These are phyloP conservation scores for Apamea monoglypha DNA, from an alignment of 2,888 invertebrate genomes.

Conservation along the genomic window DNA sequence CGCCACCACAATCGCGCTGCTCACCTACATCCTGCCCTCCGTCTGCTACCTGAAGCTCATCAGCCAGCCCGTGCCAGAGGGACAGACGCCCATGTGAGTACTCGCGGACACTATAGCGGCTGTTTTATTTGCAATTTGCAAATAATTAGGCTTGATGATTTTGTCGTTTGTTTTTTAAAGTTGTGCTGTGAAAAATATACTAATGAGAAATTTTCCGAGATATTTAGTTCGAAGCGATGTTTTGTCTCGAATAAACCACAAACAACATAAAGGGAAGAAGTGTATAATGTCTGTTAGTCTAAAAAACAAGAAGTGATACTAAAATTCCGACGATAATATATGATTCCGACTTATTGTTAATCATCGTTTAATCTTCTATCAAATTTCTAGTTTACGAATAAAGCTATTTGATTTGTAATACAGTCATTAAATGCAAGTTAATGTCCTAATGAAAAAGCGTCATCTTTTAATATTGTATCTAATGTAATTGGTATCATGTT, in stretches of 20 bases:
- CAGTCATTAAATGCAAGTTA: not conserved
- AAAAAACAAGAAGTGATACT: not conserved
- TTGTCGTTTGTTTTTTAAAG: not conserved
- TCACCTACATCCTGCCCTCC: conserved; percentile 93
- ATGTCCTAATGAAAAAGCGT: not conserved
- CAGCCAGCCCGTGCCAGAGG: conserved; percentile 80
- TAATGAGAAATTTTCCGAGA: not conserved
- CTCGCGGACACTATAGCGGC: not conserved
- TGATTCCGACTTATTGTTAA: not conserved
- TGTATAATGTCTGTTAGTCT: not conserved
- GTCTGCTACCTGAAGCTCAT: conserved; percentile 92
- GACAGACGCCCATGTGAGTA: conserved; percentile 77
- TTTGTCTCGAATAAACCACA: not conserved
- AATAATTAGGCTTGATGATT: too few relatives aligned
- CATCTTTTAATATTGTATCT: not conserved
- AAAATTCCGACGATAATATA: not conserved
- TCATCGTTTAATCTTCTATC: conserved; percentile 6
- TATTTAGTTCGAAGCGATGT: not conserved
- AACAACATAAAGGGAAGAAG: not conserved
- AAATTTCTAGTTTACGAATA: not conserved
- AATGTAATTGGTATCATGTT: not conserved
- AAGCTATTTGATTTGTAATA: conserved; percentile 5
- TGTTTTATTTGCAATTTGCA: not conserved
- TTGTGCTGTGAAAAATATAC: not conserved
- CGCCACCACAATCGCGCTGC: conserved; percentile 92